Evolutionary conservation across 1,140 invertebrate genomes (phyloP).

Genomic region (Drosophila lacertosa): DNA sequence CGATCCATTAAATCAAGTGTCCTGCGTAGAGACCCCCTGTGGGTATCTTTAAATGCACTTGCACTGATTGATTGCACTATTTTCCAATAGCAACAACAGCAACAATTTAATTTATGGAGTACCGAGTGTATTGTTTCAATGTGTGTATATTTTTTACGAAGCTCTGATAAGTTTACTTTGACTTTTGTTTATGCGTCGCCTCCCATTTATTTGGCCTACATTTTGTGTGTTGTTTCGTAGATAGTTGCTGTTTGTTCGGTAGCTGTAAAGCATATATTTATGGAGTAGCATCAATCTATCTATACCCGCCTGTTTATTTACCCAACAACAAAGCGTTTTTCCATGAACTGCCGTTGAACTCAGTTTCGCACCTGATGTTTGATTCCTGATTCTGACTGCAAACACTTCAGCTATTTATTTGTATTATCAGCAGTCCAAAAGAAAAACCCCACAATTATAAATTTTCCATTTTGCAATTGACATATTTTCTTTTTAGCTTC

Average conservation of each 20-base stretch:
- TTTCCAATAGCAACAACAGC: slow-evolving; percentile 10
- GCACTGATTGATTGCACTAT: slow-evolving; percentile 65
- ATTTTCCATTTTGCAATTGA: slow-evolving; percentile 5
- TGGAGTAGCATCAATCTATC: slow-evolving; percentile 11
- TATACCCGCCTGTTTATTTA: slow-evolving; percentile 22
- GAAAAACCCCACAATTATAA: slow-evolving; percentile 5
- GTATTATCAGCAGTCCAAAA: slow-evolving; percentile 9
- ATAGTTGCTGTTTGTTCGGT: slow-evolving; percentile 31
- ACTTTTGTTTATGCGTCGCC: slow-evolving; percentile 58
- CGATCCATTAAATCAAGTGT: slow-evolving; percentile 69
- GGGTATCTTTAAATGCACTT: slow-evolving; percentile 42
- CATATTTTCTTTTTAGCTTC: slow-evolving; percentile 6
- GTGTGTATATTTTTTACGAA: slow-evolving; percentile 34
- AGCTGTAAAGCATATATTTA: slow-evolving; percentile 21
- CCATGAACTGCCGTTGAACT: slow-evolving; percentile 69
- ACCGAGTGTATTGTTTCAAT: slow-evolving; percentile 32
- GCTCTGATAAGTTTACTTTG: slow-evolving; percentile 51
- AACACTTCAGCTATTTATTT: neutral
- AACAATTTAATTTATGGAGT: slow-evolving; percentile 15
- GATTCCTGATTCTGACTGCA: neutral
- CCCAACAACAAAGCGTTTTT: slow-evolving; percentile 38
- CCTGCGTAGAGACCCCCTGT: slow-evolving; percentile 26
- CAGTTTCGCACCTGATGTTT: no score
- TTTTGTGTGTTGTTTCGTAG: slow-evolving; percentile 25
- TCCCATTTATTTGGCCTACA: slow-evolving; percentile 65